Base-by-base conservation (phyloP, 2,113 vertebrate genomes). In the Channa maculata region DNA sequence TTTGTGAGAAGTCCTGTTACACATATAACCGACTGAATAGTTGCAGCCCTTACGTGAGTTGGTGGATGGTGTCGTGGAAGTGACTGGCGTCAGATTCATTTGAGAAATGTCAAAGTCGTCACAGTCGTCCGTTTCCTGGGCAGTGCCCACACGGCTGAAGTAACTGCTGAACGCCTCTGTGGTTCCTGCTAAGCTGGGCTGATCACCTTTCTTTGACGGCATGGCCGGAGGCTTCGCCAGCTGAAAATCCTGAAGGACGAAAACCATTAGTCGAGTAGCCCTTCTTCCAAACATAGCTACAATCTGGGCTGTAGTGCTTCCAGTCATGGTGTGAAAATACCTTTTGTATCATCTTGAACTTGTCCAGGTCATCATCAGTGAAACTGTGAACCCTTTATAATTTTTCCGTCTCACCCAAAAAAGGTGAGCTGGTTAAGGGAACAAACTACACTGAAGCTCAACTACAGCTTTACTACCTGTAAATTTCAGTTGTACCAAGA, bases 71-170 rank as follows among this genome's bases (percentile, higher is more conserved):
- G 98, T 98, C 2, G 97, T 99, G 84, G 98, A 99, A 86, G 98
- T 99, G 95, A 98, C 96, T 43, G 98, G 98, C 49, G 98, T 99
- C 94, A 99, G 95, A 91, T 98, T 99, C 95, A 99, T 95, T 90
- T 99, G 98, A 84, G 97, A 98, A 92, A 99, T 99, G 94, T 99
- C 98, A 73, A 98, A 99, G 94, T 99, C 98, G 71, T 99, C 98
- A 91, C 97, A 98, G 95, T 99, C 98, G 65, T 99, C 98, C 54
- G 96, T 95, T 88, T 99, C 98, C 94, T 98, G 96, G 84, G 96
- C 97, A 87, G 97, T 93, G 89, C 98, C 98, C 91, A 99, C 97
- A 88, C 97, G 97, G 95, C 85, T 98, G 94, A 99, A 99, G 91
- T 98, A 99, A 94, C 93, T 94, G 94, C 95, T 97, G 95, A 99